Evolutionary conservation across 2,888 invertebrate species (phyloP).

Genomic region (Drosophila subsilvestris): DNA sequence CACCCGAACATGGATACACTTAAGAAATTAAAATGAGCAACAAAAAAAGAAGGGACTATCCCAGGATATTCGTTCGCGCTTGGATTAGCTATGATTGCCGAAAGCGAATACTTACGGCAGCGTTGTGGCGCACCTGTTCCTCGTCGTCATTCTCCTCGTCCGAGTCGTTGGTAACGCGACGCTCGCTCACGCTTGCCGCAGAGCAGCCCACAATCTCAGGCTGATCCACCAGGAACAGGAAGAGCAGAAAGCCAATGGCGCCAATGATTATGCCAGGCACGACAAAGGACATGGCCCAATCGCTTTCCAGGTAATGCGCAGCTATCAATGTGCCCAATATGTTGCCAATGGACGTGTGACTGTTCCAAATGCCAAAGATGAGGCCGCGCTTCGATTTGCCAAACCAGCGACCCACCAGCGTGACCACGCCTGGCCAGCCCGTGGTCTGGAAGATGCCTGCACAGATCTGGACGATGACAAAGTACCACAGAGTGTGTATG

Average conservation of each 20-base stretch:
- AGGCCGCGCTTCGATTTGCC: slow-evolving; percentile 95
- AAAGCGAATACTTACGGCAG: slow-evolving; percentile 55
- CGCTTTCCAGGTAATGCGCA: slow-evolving; percentile 91
- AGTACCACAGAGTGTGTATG: slow-evolving; percentile 93
- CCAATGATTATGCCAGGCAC: slow-evolving; percentile 94
- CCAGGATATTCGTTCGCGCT: neutral
- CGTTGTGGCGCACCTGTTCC: slow-evolving; percentile 51
- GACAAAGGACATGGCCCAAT: slow-evolving; percentile 97
- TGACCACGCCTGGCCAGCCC: slow-evolving; percentile 97
- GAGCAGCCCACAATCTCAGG: slow-evolving; percentile 89
- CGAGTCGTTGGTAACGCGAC: slow-evolving; percentile 68
- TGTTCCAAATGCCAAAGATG: slow-evolving; percentile 98
- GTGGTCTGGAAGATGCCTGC: slow-evolving; percentile 96
- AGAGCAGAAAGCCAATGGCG: slow-evolving; percentile 88
- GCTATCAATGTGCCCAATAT: slow-evolving; percentile 96
- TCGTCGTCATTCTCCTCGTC: slow-evolving; percentile 83
- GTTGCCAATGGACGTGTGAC: slow-evolving; percentile 97
- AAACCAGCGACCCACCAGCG: slow-evolving; percentile 98
- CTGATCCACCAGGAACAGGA: slow-evolving; percentile 93
- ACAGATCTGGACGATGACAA: slow-evolving; percentile 92
- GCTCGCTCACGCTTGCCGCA: slow-evolving; percentile 60
- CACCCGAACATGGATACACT: slow-evolving; percentile 10
- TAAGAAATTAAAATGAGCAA: slow-evolving; percentile 9
- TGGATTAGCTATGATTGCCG: neutral
- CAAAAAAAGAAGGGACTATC: neutral